These are phyloP conservation scores for Oscheius sp. DNA, from an alignment of 1,140 invertebrate genomes.

Conservation along the genomic window DNA sequence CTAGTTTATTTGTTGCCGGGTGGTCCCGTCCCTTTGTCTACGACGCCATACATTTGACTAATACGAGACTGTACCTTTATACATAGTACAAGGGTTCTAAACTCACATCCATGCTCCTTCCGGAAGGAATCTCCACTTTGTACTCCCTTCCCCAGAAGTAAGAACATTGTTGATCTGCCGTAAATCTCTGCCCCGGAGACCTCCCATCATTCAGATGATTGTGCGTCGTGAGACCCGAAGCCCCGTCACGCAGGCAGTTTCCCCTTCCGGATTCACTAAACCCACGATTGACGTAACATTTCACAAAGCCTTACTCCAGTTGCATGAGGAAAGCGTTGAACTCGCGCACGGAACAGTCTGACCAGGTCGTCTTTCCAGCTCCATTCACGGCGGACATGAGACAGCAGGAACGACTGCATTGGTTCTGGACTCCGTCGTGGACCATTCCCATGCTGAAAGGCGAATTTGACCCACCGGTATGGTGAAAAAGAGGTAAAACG, in stretches of 20 bases:
- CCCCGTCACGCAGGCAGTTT: slow-evolving; percentile 56
- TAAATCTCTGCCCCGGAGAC: slow-evolving; percentile 58
- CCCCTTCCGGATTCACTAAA: slow-evolving; percentile 58
- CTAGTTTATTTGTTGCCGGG: too few relatives aligned
- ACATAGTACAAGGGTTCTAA: too few relatives aligned
- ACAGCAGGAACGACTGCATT: slow-evolving; percentile 57
- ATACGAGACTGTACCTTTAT: too few relatives aligned
- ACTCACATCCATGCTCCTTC: slow-evolving; percentile 48
- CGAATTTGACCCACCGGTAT: background rate
- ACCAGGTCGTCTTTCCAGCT: slow-evolving; percentile 61
- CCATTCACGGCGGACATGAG: slow-evolving; percentile 61
- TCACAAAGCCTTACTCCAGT: slow-evolving; percentile 49
- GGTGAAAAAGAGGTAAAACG: background rate
- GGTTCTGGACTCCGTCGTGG: slow-evolving; percentile 60
- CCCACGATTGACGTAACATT: slow-evolving; percentile 30
- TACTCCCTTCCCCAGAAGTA: slow-evolving; percentile 61
- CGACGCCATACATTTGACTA: too few relatives aligned
- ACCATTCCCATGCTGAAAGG: slow-evolving; percentile 60
- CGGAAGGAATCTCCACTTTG: slow-evolving; percentile 57
- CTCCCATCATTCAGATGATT: slow-evolving; percentile 56
- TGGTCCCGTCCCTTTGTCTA: too few relatives aligned
- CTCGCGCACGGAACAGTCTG: slow-evolving; percentile 57
- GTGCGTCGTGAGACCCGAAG: slow-evolving; percentile 40
- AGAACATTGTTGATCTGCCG: slow-evolving; percentile 60
- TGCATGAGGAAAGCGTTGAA: slow-evolving; percentile 61